Percentiles rank a stretch among this genome's conserved stretches.
Evolutionary conservation across 2,888 invertebrate species (phyloP).

Genomic region (Heliconius hortense): DNA sequence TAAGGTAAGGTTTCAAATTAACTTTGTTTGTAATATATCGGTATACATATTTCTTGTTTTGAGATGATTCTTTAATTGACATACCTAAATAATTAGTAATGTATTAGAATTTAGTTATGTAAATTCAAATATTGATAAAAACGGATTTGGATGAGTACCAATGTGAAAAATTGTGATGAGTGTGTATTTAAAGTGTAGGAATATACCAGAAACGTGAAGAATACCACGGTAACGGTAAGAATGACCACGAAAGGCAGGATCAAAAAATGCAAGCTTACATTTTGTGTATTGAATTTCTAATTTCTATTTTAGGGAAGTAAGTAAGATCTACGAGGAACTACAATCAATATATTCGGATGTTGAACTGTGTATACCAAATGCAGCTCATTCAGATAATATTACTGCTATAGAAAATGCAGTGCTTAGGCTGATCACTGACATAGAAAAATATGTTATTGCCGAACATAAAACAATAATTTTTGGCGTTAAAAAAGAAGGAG

Average conservation of each 20-base stretch:
- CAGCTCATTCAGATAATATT: conserved; percentile 47
- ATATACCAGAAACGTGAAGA: too few species aligned
- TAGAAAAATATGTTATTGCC: conserved; percentile 43
- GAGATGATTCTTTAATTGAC: too few species aligned
- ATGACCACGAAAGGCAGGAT: background rate
- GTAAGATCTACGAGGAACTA: conserved; percentile 75
- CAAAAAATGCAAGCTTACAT: background rate
- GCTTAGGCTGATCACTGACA: conserved; percentile 51
- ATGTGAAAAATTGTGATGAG: too few species aligned
- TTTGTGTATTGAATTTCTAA: conserved; percentile 3
- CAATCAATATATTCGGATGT: conserved; percentile 82
- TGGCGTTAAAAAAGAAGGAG: conserved; percentile 46
- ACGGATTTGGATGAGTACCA: too few species aligned
- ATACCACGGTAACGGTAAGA: too few species aligned
- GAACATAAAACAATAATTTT: conserved; percentile 41
- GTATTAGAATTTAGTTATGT: too few species aligned
- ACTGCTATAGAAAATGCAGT: conserved; percentile 59
- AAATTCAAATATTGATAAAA: too few species aligned
- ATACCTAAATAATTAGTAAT: too few species aligned
- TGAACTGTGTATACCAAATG: conserved; percentile 76
- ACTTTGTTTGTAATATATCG: background rate
- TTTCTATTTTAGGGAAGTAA: conserved; percentile 65
- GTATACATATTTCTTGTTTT: too few species aligned
- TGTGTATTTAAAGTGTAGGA: too few species aligned
- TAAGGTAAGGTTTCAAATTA: conserved; percentile 66